Conservation (phyloP, 30 jellyfish, hydroid and myxozoan genomes). For the Turritopsis dohrnii region DNA sequence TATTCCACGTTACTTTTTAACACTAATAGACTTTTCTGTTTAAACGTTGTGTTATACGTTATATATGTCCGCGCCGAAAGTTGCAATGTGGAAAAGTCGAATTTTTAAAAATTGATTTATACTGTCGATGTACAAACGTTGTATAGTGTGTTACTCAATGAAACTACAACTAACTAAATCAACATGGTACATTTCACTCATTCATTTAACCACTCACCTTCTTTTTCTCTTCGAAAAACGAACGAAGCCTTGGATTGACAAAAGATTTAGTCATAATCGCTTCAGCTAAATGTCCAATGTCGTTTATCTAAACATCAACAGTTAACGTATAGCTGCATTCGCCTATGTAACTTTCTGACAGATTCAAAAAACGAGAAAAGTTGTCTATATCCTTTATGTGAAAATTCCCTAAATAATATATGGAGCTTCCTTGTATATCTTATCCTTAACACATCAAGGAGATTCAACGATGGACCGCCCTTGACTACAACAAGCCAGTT, state of each 20-base stretch:
- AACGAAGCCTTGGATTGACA: slow-evolving; percentile 18
- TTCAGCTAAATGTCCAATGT: slow-evolving; percentile 58
- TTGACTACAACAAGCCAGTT: too few relatives aligned
- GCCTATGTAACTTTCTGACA: background rate
- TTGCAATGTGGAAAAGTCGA: too few relatives aligned
- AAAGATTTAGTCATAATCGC: slow-evolving; percentile 56
- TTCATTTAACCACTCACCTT: slow-evolving; percentile 12
- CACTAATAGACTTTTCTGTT: too few relatives aligned
- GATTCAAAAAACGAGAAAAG: background rate
- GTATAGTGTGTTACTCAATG: background rate
- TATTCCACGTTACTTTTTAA: too few relatives aligned
- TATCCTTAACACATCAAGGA: too few relatives aligned
- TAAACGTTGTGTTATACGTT: too few relatives aligned
- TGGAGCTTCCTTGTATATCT: too few relatives aligned
- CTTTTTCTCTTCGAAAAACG: slow-evolving; percentile 24
- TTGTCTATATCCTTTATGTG: background rate
- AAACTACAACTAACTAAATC: background rate
- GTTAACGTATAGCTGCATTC: background rate
- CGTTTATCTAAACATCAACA: slow-evolving; percentile 47
- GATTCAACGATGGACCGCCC: too few relatives aligned
- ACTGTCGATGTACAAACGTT: too few relatives aligned
- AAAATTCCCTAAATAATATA: background rate
- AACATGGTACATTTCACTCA: background rate
- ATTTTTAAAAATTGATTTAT: too few relatives aligned
- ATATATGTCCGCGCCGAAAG: too few relatives aligned